Percentiles rank a stretch among this genome's conserved stretches.
phyloP scores from a whole-genome alignment of 1,140 invertebrate genomes.

The Diabrotica virgifera region DNA sequence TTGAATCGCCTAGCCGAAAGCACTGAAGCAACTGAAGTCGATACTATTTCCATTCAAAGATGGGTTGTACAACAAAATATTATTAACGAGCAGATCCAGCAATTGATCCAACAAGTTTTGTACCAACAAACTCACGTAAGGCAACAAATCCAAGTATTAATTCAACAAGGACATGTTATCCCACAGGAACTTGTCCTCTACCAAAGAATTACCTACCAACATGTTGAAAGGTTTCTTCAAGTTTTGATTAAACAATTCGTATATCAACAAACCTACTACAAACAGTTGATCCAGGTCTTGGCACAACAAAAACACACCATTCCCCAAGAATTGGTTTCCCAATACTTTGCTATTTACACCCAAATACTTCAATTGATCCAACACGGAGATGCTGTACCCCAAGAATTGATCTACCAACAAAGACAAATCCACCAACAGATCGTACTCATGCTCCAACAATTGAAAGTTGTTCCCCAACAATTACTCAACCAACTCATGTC shows the following conservation, averaged over 20 bases:
- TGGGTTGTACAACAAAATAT: background rate
- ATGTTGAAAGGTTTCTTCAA: background rate
- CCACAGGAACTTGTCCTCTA: background rate
- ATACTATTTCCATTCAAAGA: background rate
- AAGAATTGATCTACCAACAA: no score
- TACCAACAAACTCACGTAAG: background rate
- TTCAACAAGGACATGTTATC: background rate
- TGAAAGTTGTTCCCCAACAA: no score
- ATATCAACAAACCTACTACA: background rate
- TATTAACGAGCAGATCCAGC: background rate
- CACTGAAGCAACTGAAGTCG: no score
- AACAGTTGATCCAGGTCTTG: background rate
- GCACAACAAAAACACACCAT: background rate
- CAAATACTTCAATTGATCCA: no score
- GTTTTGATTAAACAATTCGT: background rate
- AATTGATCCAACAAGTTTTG: background rate
- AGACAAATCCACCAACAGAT: no score
- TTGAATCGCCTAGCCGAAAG: background rate
- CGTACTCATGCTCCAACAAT: no score
- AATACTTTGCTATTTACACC: no score
- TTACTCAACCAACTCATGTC: no score
- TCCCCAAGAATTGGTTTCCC: background rate
- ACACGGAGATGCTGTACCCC: no score
- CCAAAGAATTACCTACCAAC: background rate
- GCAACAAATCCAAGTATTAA: background rate